Conservation (phyloP, 2,797 vertebrate species). For the Falco naumanni region DNA sequence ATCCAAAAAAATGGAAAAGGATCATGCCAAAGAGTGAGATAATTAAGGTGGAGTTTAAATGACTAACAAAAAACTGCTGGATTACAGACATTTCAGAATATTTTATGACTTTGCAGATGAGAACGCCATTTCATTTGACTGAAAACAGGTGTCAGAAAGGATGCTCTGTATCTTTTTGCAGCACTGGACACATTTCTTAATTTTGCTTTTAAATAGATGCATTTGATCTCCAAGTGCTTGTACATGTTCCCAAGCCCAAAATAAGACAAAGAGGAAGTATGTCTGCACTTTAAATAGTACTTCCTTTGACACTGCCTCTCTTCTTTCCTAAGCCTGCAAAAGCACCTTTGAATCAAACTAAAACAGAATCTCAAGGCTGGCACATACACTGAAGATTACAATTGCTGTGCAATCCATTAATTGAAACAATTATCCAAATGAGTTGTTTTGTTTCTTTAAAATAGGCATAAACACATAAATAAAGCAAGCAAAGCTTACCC, state of each 20-base stretch:
- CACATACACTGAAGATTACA: neutral
- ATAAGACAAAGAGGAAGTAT: slow-evolving; percentile 20
- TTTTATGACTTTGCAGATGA: neutral
- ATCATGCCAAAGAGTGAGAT: neutral
- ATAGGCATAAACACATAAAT: neutral
- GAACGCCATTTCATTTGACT: neutral
- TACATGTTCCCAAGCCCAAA: neutral
- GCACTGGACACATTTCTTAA: neutral
- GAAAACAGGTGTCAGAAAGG: neutral
- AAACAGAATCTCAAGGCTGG: neutral
- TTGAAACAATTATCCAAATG: neutral
- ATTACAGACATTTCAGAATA: neutral
- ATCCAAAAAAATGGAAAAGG: neutral
- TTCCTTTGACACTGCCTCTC: neutral
- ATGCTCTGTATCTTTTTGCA: neutral
- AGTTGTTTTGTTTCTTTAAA: neutral
- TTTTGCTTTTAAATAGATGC: neutral
- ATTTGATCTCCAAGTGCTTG: neutral
- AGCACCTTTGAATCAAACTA: neutral
- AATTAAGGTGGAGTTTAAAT: neutral
- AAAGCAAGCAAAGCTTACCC: neutral
- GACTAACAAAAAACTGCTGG: neutral
- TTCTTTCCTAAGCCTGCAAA: neutral
- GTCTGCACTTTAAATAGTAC: neutral
- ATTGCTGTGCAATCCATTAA: neutral